Base-by-base conservation (phyloP, 2,797 vertebrate genomes). In the Jordanella pulchra region DNA sequence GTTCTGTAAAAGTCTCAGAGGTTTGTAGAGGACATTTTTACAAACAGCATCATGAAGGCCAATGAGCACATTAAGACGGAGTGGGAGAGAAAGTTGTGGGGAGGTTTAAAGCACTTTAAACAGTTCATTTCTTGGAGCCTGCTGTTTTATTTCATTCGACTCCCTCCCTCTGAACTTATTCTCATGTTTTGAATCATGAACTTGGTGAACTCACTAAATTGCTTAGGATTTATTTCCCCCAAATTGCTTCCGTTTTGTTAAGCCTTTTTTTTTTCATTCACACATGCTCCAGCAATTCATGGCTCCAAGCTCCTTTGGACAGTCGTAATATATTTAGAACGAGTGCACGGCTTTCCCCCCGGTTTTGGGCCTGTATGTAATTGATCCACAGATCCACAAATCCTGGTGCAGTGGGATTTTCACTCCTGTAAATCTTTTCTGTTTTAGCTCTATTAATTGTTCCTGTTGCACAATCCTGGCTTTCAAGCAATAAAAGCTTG, bases 211-310 rank as follows among this genome's bases (percentile, higher is more conserved):
- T 66, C 63, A 84, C 87, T 67, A 30, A 78, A 84, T 74, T 73
- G 69, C 79, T 77, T 73, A 79, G 81, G 82, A 90, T 90, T 89
- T 91, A 88, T 89, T 89, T 78, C 72, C 72, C 87, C 79, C 80
- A 84, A 91, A 92, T 93, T 84, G 82, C 83, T 90, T 92, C 89
- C 78, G 81, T 78, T 91, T 86, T 47, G 28, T 83, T 89, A 85
- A 89, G 75, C 70, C 66, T 65, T 75, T 75, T 75, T 65, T 75
- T 75, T 75, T 35, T 79, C 74, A 77, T 80, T 84, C 83, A 78
- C 79, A 79, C 78, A 39, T 75, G 65, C 73, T 81, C 75, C 78
- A 71, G 68, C 11, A 28, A 79, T 86, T 90, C 86, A 86, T 14
- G 55, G 69, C 75, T 71, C 68, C 79, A 67, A 76, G 82, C 81